Conservation (phyloP, 2,888 invertebrate species). For the Biston stratarius region DNA sequence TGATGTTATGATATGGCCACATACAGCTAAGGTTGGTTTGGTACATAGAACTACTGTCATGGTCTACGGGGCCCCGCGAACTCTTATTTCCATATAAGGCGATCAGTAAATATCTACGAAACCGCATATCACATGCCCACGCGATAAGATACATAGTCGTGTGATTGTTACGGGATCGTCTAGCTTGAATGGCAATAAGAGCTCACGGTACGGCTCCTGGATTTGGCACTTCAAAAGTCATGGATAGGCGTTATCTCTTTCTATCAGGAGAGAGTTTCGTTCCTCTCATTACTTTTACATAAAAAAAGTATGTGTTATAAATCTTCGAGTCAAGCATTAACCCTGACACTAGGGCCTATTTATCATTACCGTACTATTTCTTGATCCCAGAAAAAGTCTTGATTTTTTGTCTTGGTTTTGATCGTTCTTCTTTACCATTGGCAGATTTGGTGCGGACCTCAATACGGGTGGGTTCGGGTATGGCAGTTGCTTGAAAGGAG, state of each 20-base stretch:
- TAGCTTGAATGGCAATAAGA: not conserved
- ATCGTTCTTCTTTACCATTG: not conserved
- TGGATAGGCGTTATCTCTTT: no score
- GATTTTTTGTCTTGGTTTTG: not conserved
- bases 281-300: no score
- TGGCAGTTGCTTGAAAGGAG: constrained; percentile 73
- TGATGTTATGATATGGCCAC: constrained; percentile 75
- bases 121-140: no score
- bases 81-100: no score
- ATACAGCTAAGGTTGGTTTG: constrained; percentile 68
- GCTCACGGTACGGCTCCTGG: not conserved
- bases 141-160: no score
- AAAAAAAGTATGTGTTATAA: no score
- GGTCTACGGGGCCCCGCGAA: no score
- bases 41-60: not conserved
- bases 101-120: no score
- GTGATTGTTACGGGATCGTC: no score
- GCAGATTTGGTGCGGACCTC: constrained; percentile 67
- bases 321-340: not conserved
- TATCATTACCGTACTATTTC: no score
- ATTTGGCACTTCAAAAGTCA: no score
- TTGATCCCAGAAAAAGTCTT: not conserved
- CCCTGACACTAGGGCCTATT: not conserved
- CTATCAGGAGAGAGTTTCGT: no score
- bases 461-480: constrained; percentile 72